Base-by-base conservation (phyloP, 2,888 invertebrate species). In the Temnothorax unifasciatus region DNA sequence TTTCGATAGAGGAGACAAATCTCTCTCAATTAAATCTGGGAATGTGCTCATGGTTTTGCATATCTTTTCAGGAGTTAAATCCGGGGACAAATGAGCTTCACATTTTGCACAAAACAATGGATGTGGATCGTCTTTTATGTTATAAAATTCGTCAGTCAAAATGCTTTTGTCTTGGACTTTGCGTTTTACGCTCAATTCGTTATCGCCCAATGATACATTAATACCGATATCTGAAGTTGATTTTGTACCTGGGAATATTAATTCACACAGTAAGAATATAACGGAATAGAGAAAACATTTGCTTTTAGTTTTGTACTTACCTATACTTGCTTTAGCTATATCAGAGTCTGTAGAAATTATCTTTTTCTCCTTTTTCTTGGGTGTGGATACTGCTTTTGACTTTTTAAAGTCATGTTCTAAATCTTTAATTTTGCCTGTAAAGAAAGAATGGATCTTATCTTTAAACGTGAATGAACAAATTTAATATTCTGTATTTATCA, bases 101-200 rank as follows among this genome's bases (percentile, higher is more conserved):
- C 94, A 94, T 66, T 91, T 91, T 4, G 85, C 71, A 85, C 94
- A 94, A 89, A 90, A 92, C 64, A 93, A 52, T 11, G 93, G 90
- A 86, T 92, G 92, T 1, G 91, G 84, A 77, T 92, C 77, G 69
- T 90, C 74, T 5, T 85, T 87, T 3, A 74, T 66, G 38, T 59
- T 82, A 69, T 90, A 90, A 89, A 89, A 89, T 82, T 92, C 88
- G 25, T 92, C 85, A 1, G 90, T 64, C 69, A 88, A 88, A 18
- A 61, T 15, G 0, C 6, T 57, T 82, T 34, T 21, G 18, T 34
- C 34, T 34, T 82, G 63, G 2, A 18, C 15, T 6, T 75, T 57
- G 11, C 44, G 8, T n/a, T 6, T 74, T 11, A 87, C 86, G 34
- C 88, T 90, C 0, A 68, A 54, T 64, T 73, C 90, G 21, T 75